Evolutionary conservation across 2,113 vertebrate species (phyloP), one percentile per base, ranked within the genome.

Genomic region (Sminthopsis crassicaudata): DNA sequence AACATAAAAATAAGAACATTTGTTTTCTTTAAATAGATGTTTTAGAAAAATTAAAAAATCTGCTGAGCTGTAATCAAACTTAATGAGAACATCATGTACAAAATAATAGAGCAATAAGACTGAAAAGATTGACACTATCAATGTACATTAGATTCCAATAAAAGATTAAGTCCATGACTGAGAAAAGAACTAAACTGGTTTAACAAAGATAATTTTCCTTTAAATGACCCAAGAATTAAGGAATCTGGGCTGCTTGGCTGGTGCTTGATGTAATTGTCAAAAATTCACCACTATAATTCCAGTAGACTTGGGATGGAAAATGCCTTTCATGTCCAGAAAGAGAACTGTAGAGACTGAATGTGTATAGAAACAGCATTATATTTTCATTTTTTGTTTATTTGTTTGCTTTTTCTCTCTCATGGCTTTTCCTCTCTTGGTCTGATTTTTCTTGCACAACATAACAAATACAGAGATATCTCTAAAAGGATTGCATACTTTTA

Each of bases 1-100:
- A 92, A 95, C 57, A 76, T 8, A 95, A 48, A 96, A 90, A 95
- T 89, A 94, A 94, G 51, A 96, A 95, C 91, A 93, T 96, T 51
- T 23, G 19, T 84, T 84, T 90, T 91, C 8, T 36, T 42, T 92
- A 67, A 55, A n/a, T n/a, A 84, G 67, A 92, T 89, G 76, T 84
- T 90, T 55, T 94, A 94, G 52, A 50, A n/a, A 94, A 50, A 90
- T 5, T 90, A 1, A 14, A 51, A 93, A 93, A 53, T 46, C 54
- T n/a, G 26, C 27, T 93, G 92, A 94, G n/a, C 52, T 92, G 53
- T 27, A 54, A 95, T 88, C 27, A 3, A n/a, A 42, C 67, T 84
- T n/a, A 84, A 42, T 42, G n/a, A 36, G 36, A 84, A 42, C 67
- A 84, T 16, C 19, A 23, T 84, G 67, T 36, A 23, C 19, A 19